Base-by-base conservation (phyloP, 2,797 vertebrate species). In the Sebastes iracundus region DNA sequence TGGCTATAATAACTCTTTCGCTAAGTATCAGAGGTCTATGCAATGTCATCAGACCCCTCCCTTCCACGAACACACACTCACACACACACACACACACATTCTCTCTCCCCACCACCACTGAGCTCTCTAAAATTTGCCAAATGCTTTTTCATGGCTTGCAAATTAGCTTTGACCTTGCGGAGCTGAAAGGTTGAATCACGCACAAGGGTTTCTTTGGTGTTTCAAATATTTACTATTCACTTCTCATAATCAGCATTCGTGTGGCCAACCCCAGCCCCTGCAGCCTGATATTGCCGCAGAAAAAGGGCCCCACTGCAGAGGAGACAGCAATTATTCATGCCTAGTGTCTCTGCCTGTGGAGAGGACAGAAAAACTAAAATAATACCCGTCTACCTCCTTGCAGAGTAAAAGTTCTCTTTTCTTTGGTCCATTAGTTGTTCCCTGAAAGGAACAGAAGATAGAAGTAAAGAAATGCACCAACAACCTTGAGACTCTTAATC, bases 211-310 rank as follows among this genome's bases (percentile, higher is more conserved):
- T 89, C 81, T 90, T 81, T 91, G 90, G 83, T 85, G 90, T 92
- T 94, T 93, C 76, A 94, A 94, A 95, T 96, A 95, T 96, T 94
- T 95, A 94, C 93, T 80, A 92, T 92, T 94, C 88, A 79, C 90
- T 92, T 90, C 91, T 93, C 90, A 91, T 94, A 91, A 96, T 94
- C 89, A 88, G 93, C 81, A 76, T 85, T 90, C 74, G 53, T 86
- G 85, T 77, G 73, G 90, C 87, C 90, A 84, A 76, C 79, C 82
- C 76, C 79, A 70, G 87, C 85, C 87, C 87, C 88, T 75, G 72
- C 52, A 77, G 83, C 84, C 75, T 71, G 73, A 87, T 92, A 88
- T 75, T 75, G 77, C 87, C 72, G 70, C 82, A 63, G 87, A 80
- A 87, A 90, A 81, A 75, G 58, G 84, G 77, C 89, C 46, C 88